Evolutionary conservation across 1,140 invertebrate genomes (phyloP).

Genomic region (Leptonema lineaticorne): DNA sequence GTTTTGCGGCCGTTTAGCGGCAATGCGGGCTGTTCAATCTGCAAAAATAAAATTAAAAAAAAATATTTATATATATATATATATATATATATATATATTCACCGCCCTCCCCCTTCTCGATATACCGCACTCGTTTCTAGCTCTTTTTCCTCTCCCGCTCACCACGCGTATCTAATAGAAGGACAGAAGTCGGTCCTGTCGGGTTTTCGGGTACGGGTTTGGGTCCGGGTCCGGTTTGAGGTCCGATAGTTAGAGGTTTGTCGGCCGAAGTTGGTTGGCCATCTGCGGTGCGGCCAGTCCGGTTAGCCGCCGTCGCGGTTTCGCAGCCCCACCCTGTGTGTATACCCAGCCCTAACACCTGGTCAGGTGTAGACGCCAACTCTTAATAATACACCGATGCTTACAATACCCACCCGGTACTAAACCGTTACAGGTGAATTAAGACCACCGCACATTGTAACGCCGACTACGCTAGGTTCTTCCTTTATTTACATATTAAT

Average conservation of each 20-base stretch:
- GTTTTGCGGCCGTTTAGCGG: too few species aligned
- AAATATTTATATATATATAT: too few species aligned
- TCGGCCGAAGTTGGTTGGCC: slow-evolving; percentile 35
- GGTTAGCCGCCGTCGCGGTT: slow-evolving; percentile 32
- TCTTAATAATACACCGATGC: slow-evolving; percentile 7
- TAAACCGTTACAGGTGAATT: too few species aligned
- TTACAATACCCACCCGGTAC: neutral
- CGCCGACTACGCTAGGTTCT: too few species aligned
- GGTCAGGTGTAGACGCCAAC: slow-evolving; percentile 35
- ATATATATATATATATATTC: too few species aligned
- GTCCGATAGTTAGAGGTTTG: slow-evolving; percentile 42
- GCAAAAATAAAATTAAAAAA: too few species aligned
- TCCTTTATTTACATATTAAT: too few species aligned
- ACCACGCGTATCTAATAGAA: slow-evolving; percentile 13
- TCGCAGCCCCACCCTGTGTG: slow-evolving; percentile 35
- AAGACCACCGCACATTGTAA: too few species aligned
- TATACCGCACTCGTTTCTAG: too few species aligned
- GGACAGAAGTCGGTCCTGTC: slow-evolving; percentile 23
- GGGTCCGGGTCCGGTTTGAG: slow-evolving; percentile 36
- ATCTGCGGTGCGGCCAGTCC: slow-evolving; percentile 36
- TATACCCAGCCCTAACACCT: slow-evolving; percentile 21
- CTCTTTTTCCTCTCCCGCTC: too few species aligned
- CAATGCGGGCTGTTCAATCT: too few species aligned
- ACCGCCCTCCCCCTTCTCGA: too few species aligned
- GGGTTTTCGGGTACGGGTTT: slow-evolving; percentile 1